These are phyloP conservation scores for Watsonalla cultraria DNA, from an alignment of 2,888 invertebrate species.

Conservation along the genomic window DNA sequence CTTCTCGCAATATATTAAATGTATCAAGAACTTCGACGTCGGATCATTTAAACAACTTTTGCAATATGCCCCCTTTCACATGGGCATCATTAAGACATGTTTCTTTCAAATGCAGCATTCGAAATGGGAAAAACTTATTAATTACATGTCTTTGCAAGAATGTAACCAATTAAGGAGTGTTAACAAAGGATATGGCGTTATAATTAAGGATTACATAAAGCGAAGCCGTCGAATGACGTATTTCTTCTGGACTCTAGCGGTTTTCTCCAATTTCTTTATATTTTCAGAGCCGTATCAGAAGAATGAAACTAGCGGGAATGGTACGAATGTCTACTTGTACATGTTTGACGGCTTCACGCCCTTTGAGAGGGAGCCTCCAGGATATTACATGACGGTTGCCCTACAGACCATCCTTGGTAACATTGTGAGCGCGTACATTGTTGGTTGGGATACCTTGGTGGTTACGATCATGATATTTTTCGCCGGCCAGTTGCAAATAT, in stretches of 20 bases:
- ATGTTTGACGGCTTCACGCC: conserved; percentile 53
- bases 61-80: conserved; percentile 53
- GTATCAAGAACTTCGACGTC: conserved; percentile 27
- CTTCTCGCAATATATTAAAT: conserved; percentile 47
- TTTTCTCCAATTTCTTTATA: conserved; percentile 43
- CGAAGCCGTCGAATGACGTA: conserved; percentile 43
- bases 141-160: conserved; percentile 43
- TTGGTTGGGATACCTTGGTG: conserved; percentile 52
- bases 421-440: conserved; percentile 42
- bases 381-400: conserved; percentile 46
- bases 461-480: conserved; percentile 56
- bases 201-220: conserved; percentile 36
- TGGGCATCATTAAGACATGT: conserved; percentile 45
- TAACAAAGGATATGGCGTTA: conserved; percentile 17
- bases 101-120: conserved; percentile 42
- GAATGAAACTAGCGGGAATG: conserved; percentile 37
- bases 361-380: conserved; percentile 40
- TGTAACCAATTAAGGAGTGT: conserved; percentile 27
- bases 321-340: conserved; percentile 39
- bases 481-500: conserved; percentile 49
- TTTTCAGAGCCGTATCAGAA: conserved; percentile 50
- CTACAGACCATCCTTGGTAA: conserved; percentile 46
- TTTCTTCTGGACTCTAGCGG: conserved; percentile 44
- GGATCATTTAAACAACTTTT: conserved; percentile 40
- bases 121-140: conserved; percentile 42